Evolutionary conservation across 2,113 vertebrate species (phyloP), one percentile per base, ranked within the genome.

Genomic region (Tiliqua scincoides): DNA sequence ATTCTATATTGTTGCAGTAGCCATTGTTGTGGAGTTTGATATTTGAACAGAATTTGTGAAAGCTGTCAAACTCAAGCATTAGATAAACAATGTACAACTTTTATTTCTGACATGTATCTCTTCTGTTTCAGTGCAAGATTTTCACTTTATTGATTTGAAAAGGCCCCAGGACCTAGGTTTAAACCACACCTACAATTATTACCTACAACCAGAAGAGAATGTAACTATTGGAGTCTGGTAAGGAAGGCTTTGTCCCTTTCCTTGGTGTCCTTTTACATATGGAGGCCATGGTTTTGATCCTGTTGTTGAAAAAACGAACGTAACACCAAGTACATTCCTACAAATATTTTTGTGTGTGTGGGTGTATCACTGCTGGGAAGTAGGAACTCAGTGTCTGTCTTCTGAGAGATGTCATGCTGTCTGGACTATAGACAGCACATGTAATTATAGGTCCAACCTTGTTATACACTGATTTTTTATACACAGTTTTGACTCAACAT

Each of bases 121-220:
- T 70, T 93, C 3, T 68, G 4, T 94, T 92, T 90, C 95, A 99
- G 98, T 99, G 89, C 97, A 97, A 87, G 89, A 98, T 90, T 98
- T 98, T 0, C 99, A 98, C 95, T 99, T 99, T 96, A 98, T 99
- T 88, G 98, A 99, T 96, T 97, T 99, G 95, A 98, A 98, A 94
- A 97, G 96, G 87, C 98, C 99, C 4, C 95, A 97, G 90, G 98
- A 99, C 93, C 98, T 98, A 96, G 99, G 98, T 54, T 94, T 99
- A 94, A 99, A 99, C 96, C 98, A 99, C 93, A 99, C 99, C 35
- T 97, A 94, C 95, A 99, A 99, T 95, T 98, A 98, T 91, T 99
- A 99, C 95, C 95, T 99, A 93, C 97, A 99, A 89, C 98, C 98
- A 25, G 98, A 99, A 89, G 95, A 96, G 30, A 97, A 97, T 9